Evolutionary conservation across 2,797 vertebrate genomes (phyloP).

Genomic region (Xiphorhynchus erythropygius): DNA sequence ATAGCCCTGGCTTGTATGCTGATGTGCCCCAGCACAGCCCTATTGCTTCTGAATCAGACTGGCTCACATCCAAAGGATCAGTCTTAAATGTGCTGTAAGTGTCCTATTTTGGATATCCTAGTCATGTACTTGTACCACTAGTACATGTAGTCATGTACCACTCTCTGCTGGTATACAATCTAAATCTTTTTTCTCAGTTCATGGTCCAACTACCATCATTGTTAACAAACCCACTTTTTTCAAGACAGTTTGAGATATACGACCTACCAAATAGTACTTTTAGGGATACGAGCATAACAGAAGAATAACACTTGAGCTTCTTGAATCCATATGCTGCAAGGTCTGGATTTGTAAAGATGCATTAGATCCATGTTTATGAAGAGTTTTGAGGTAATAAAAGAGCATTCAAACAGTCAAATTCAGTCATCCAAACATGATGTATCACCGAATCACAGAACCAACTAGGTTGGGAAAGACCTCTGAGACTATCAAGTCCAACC

Average conservation of each 20-base stretch:
- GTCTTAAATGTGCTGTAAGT: neutral
- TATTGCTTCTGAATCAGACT: neutral
- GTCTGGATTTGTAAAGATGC: neutral
- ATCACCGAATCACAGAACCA: no score
- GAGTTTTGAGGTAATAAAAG: neutral
- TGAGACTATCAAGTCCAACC: no score
- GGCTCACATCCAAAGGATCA: neutral
- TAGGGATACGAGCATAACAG: neutral
- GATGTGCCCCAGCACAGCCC: neutral
- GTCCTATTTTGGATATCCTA: neutral
- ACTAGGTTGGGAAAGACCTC: no score
- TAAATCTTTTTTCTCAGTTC: neutral
- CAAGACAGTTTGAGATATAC: neutral
- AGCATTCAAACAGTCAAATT: neutral
- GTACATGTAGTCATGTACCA: no score
- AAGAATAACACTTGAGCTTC: neutral
- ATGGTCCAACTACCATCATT: neutral
- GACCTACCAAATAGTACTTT: neutral
- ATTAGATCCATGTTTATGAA: neutral
- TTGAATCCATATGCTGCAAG: fast-evolving
- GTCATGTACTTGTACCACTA: neutral
- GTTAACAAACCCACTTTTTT: neutral
- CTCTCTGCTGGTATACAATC: neutral
- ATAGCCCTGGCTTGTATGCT: neutral
- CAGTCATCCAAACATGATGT: neutral